These are phyloP conservation scores for Trachemys scripta DNA, from an alignment of 2,113 vertebrate genomes.

Conservation along the genomic window DNA sequence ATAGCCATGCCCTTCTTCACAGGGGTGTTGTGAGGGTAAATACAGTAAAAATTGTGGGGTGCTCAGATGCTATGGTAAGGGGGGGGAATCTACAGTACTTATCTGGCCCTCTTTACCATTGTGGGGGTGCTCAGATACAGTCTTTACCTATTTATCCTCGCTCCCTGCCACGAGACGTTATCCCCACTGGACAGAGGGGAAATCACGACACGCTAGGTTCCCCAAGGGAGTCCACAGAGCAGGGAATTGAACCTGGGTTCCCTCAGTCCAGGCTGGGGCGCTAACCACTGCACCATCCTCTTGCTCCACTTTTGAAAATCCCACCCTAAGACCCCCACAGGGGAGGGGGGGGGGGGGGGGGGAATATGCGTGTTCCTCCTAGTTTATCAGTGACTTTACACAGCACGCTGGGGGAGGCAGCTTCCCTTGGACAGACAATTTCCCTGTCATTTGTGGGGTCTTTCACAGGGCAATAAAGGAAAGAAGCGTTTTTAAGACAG, in stretches of 20 bases:
- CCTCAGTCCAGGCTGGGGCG: neutral
- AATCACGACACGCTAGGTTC: neutral
- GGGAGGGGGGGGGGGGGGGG: accelerated
- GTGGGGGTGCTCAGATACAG: no score
- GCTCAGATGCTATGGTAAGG: no score
- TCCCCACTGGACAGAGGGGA: neutral
- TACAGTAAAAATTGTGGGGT: no score
- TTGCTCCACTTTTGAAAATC: neutral
- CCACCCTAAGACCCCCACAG: no score
- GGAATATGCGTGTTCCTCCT: neutral
- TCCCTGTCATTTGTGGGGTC: neutral
- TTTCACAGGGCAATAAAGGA: neutral
- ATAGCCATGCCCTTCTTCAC: no score
- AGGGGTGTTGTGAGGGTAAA: no score
- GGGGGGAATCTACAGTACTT: no score
- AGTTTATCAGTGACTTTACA: neutral
- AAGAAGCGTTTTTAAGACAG: neutral
- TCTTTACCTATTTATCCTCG: neutral
- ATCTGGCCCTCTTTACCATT: no score
- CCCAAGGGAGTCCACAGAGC: neutral
- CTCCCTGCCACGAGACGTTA: neutral
- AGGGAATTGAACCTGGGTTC: neutral
- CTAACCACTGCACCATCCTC: neutral
- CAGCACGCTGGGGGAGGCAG: neutral
- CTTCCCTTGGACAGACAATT: neutral